Evolutionary conservation across 2,888 invertebrate genomes (phyloP).

Genomic region (Nematopogon swammerdamellus): DNA sequence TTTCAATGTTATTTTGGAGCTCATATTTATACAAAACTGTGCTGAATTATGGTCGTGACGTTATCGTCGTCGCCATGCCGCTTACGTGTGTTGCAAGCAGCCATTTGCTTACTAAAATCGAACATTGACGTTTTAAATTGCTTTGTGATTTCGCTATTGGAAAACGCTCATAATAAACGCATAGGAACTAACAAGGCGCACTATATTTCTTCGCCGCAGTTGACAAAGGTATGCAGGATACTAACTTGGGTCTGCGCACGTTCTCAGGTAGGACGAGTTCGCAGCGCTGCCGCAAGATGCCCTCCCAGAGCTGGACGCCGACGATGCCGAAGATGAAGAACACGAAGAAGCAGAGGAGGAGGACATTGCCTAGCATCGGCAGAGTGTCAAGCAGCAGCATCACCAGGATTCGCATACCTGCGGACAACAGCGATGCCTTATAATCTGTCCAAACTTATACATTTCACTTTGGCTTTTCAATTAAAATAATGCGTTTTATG

Average conservation of each 20-base stretch:
- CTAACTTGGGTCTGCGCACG: slow-evolving; percentile 74
- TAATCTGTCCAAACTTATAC: background rate
- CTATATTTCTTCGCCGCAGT: too few species aligned
- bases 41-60: too few species aligned
- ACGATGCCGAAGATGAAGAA: slow-evolving; percentile 99
- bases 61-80: too few species aligned
- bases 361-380: slow-evolving; percentile 98
- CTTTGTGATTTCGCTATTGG: too few species aligned
- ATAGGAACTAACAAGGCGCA: too few species aligned
- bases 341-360: slow-evolving; percentile 98
- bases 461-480: background rate
- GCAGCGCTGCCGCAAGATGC: slow-evolving; percentile 92
- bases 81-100: too few species aligned
- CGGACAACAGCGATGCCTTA: background rate
- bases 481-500: too few species aligned
- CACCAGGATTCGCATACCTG: slow-evolving; percentile 98
- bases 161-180: too few species aligned
- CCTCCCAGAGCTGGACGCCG: slow-evolving; percentile 99
- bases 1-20: too few species aligned
- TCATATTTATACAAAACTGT: too few species aligned
- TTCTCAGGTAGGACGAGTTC: slow-evolving; percentile 72
- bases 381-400: slow-evolving; percentile 97
- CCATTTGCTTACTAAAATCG: too few species aligned
- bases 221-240: slow-evolving; percentile 17
- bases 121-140: too few species aligned